Evolutionary conservation across 2,797 vertebrate genomes (phyloP).

Genomic region (Gephyroberyx darwinii): DNA sequence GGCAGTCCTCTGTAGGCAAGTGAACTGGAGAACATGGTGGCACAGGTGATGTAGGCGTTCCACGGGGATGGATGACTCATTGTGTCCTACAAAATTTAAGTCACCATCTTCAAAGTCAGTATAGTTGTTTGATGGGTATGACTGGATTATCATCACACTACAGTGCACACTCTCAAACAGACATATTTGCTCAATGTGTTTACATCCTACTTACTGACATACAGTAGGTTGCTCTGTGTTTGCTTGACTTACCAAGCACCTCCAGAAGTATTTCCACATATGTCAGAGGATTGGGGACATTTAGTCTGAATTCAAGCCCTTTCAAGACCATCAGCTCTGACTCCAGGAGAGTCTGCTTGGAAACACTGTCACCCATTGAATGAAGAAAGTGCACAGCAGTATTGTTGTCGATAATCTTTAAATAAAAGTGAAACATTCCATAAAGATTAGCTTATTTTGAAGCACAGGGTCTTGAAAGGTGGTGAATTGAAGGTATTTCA

Average conservation of each 20-base stretch:
- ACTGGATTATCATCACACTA: neutral
- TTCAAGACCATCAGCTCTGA: constrained; percentile 90
- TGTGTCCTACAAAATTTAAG: constrained; percentile 82
- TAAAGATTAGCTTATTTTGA: neutral
- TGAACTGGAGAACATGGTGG: constrained; percentile 84
- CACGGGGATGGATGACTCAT: constrained; percentile 82
- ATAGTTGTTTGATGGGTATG: neutral
- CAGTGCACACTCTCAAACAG: neutral
- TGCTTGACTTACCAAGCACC: constrained; percentile 86
- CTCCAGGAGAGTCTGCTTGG: constrained; percentile 85
- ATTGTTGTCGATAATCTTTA: constrained; percentile 84
- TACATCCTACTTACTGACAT: neutral
- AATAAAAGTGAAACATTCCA: constrained; percentile 5
- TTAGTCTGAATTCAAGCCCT: constrained; percentile 86
- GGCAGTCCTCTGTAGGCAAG: constrained; percentile 82
- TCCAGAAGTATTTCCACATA: constrained; percentile 92
- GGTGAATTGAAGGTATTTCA: neutral
- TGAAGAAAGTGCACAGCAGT: constrained; percentile 85
- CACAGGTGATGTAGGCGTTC: constrained; percentile 81
- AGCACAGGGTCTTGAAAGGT: neutral
- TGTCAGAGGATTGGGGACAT: constrained; percentile 84
- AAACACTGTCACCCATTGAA: constrained; percentile 80
- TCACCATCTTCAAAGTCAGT: neutral
- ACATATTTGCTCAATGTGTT: neutral
- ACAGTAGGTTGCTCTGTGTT: neutral